Base-by-base conservation (phyloP, 2,797 vertebrate genomes). In the Pangasius larnaudii region DNA sequence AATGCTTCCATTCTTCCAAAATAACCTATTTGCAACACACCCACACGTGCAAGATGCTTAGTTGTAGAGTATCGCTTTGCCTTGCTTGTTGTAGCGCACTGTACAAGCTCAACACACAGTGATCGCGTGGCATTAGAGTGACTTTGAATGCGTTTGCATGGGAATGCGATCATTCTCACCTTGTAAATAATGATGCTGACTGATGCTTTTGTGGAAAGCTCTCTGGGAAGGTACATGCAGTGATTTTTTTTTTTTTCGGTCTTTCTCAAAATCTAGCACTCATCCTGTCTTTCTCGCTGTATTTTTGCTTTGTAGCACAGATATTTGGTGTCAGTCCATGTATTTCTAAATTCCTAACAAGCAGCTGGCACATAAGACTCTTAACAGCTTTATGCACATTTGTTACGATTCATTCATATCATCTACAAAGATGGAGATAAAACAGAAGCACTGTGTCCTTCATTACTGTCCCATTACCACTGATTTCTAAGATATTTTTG, bases 1-100 rank as follows among this genome's bases (percentile, higher is more conserved):
- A 96, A 96, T 96, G 92, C 96, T 88, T 93, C 91, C 90, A 95
- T 96, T 96, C 94, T 96, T 95, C 94, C 91, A 81, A 96, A 95
- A 96, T 94, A 96, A 95, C 94, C 95, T 95, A 96, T 96, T 96
- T 96, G 93, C 92, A 94, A 91, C 93, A 96, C 96, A 94, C 96
- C 95, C 95, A 96, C 96, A 95, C 94, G 81, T 14, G 89, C 92
- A 79, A 83, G 81, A 93, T 93, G 94, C 94, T 95, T 91, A 94
- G 93, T 92, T 92, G 88, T 94, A 94, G 82, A 87, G 87, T 58
- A 75, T 87, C 53, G 87, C 88, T 69, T 61, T 85, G 77, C 24
- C 71, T 93, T 93, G 92, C 69, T 85, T 93, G 93, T 94, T 93
- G 93, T 90, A 90, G 91, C 92, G 90, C 93, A 79, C 84, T 88